These are phyloP conservation scores for Poicephalus gulielmi DNA, from an alignment of 2,113 vertebrate genomes.

Conservation along the genomic window DNA sequence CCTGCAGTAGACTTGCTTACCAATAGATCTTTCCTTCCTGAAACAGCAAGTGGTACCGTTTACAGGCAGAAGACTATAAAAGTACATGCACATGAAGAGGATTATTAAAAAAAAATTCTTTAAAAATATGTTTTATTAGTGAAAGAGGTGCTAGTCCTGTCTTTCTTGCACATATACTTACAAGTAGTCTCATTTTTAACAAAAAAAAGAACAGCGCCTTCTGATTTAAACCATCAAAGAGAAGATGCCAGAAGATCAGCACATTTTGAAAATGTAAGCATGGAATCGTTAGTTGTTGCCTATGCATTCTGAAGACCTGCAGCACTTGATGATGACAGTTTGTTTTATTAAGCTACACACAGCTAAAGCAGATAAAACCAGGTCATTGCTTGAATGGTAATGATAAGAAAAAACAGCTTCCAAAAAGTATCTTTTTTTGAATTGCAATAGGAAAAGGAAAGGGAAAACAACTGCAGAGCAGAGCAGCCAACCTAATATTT, in stretches of 20 bases:
- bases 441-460: not conserved
- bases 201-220: not conserved
- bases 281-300: not conserved
- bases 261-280: not conserved
- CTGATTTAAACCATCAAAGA: not conserved
- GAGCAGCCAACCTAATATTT: not conserved
- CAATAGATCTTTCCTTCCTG: not conserved
- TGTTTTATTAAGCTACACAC: not conserved
- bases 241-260: not conserved
- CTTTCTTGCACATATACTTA: not conserved
- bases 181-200: not conserved
- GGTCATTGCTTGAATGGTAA: not conserved
- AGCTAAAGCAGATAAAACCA: not conserved
- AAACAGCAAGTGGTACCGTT: not conserved
- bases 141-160: not conserved
- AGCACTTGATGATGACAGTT: not conserved
- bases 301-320: not conserved
- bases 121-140: not conserved
- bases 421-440: not conserved
- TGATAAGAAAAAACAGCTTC: not conserved
- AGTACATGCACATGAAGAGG: fast-evolving
- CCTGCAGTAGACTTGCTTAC: not conserved
- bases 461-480: not conserved
- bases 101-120: not conserved
- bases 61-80: not conserved